Evolutionary conservation across 2,888 invertebrate species (phyloP).

Genomic region (Crossocerus cetratus): DNA sequence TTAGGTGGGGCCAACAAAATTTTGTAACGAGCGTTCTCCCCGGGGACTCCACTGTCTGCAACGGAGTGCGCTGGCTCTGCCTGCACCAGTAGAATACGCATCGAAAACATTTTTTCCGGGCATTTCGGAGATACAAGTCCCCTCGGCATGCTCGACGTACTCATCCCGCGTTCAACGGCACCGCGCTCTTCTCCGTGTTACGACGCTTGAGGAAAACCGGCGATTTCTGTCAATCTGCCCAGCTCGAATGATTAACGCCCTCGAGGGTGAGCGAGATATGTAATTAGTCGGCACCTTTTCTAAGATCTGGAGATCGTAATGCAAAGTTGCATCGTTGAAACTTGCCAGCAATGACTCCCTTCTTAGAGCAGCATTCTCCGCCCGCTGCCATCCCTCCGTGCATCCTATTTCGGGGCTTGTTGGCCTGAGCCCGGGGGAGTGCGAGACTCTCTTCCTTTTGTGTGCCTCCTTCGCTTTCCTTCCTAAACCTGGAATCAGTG

Average conservation of each 20-base stretch:
- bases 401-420: not conserved
- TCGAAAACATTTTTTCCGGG: slow-evolving; percentile 33
- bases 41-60: not conserved
- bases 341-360: slow-evolving; percentile 22
- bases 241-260: slow-evolving; percentile 65
- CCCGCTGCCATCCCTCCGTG: not conserved
- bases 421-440: not conserved
- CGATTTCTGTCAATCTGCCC: not conserved
- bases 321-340: slow-evolving; percentile 53
- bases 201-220: too few species aligned
- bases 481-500: too few species aligned
- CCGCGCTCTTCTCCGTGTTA: too few species aligned
- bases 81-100: too few species aligned
- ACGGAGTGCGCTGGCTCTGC: not conserved
- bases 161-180: too few species aligned
- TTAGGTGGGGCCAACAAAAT: not conserved
- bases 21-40: not conserved
- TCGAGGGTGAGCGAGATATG: slow-evolving; percentile 62
- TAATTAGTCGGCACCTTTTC: slow-evolving; percentile 65
- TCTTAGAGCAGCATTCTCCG: slow-evolving; percentile 1
- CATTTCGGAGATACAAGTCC: slow-evolving; percentile 16
- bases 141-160: not conserved
- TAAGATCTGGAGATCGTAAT: slow-evolving; percentile 61
- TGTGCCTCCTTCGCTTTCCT: not conserved
- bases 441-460: not conserved